phyloP scores from a whole-genome alignment of 2,113 vertebrate genomes.

The Urocitellus parryii region DNA sequence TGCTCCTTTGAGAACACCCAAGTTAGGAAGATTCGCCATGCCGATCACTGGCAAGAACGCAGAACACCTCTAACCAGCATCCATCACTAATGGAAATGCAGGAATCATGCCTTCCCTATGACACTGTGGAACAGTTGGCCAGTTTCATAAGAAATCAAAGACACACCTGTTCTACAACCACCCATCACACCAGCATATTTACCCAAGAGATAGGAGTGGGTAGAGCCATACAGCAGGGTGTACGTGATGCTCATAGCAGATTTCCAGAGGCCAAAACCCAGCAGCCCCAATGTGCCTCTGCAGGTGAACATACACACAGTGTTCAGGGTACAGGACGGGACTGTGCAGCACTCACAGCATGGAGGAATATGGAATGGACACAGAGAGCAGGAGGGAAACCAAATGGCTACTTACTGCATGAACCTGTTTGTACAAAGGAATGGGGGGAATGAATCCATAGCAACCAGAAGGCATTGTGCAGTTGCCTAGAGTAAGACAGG shows the following conservation, averaged over 20 bases:
- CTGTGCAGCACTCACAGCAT: accelerated
- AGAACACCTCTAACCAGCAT: background rate
- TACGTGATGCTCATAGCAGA: background rate
- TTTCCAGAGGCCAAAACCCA: background rate
- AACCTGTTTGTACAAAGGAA: background rate
- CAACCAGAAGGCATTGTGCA: background rate
- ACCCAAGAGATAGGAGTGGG: background rate
- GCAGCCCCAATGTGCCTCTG: accelerated
- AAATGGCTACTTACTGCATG: accelerated
- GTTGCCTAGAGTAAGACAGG: too few relatives aligned
- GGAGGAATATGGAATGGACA: too few relatives aligned
- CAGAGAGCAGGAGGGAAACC: too few relatives aligned
- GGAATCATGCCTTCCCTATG: background rate
- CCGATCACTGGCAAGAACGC: accelerated
- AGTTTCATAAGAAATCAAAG: background rate
- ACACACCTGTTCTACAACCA: background rate
- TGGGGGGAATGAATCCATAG: too few relatives aligned
- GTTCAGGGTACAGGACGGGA: background rate
- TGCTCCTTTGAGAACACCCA: background rate
- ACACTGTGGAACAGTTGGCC: background rate
- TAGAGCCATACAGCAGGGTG: background rate
- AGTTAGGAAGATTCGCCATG: background rate
- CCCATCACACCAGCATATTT: background rate
- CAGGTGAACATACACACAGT: background rate
- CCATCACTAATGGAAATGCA: accelerated